Conservation (phyloP, 2,113 vertebrate genomes). For the Boleophthalmus pectinirostris region DNA sequence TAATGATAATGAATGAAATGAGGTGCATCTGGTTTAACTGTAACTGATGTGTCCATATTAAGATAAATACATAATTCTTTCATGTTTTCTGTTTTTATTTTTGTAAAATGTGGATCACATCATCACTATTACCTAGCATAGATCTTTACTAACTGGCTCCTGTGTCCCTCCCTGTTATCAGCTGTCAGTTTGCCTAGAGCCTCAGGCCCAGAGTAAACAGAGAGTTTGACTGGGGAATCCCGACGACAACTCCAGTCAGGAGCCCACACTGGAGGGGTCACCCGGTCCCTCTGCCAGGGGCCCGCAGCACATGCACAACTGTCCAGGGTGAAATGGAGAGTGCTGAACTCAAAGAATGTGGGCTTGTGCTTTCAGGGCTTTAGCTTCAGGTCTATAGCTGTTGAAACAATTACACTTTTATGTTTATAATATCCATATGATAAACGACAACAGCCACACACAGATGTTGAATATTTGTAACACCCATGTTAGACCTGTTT, state of each 20-base stretch:
- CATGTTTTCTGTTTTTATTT: too few relatives aligned
- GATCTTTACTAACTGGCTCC: background rate
- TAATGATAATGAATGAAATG: too few relatives aligned
- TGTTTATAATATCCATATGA: too few relatives aligned
- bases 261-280: conserved; percentile 53
- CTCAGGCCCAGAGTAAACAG: background rate
- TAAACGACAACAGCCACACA: too few relatives aligned
- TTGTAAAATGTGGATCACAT: background rate
- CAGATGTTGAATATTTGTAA: too few relatives aligned
- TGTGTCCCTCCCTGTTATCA: background rate
- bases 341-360: conserved; percentile 65
- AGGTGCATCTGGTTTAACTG: too few relatives aligned
- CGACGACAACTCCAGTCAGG: conserved; percentile 68
- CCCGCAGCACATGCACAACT: conserved; percentile 41
- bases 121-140: background rate
- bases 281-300: conserved; percentile 47
- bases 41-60: too few relatives aligned
- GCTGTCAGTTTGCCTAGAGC: background rate
- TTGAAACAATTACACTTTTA: too few relatives aligned
- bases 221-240: conserved; percentile 24
- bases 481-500: too few relatives aligned
- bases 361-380: conserved; percentile 23
- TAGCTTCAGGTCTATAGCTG: background rate
- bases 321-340: conserved; percentile 50
- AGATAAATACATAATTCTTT: too few relatives aligned